Evolutionary conservation across 1,140 invertebrate species (phyloP).

Genomic region (Sinonovacula constricta): DNA sequence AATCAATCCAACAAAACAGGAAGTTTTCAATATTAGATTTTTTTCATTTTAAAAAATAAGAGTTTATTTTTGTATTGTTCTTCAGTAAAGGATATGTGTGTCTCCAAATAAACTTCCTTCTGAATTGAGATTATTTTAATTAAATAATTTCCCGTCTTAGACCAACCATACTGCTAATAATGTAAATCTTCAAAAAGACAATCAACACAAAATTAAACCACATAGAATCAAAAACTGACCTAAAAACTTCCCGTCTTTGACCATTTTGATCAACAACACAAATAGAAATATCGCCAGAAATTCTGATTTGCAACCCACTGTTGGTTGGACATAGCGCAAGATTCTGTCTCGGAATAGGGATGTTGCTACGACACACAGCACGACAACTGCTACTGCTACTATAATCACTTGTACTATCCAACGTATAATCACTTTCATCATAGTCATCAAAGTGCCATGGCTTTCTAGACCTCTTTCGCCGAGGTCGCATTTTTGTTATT

Average conservation of each 20-base stretch:
- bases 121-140: too few relatives aligned
- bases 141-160: too few relatives aligned
- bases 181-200: too few relatives aligned
- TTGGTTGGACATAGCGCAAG: slow-evolving; percentile 42
- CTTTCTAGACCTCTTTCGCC: slow-evolving; percentile 29
- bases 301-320: slow-evolving; percentile 45
- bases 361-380: not conserved
- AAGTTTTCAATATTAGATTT: too few relatives aligned
- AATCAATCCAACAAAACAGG: too few relatives aligned
- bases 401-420: slow-evolving; percentile 38
- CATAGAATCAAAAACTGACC: too few relatives aligned
- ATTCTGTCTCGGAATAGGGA: not conserved
- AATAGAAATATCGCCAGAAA: slow-evolving; percentile 45
- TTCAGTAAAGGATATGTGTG: too few relatives aligned
- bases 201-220: too few relatives aligned
- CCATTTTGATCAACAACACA: slow-evolving; percentile 46
- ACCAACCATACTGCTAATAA: too few relatives aligned
- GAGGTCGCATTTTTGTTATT: slow-evolving; percentile 33
- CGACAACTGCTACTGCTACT: not conserved
- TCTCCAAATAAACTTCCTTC: too few relatives aligned
- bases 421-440: slow-evolving; percentile 47
- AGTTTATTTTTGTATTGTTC: too few relatives aligned
- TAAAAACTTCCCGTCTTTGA: slow-evolving; percentile 42
- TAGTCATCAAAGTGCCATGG: slow-evolving; percentile 51
- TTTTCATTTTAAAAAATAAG: too few relatives aligned